Percentiles rank a stretch among this genome's conserved stretches.
phyloP scores from a whole-genome alignment of 1,140 invertebrate species.

The Drosophila gunungcola region DNA sequence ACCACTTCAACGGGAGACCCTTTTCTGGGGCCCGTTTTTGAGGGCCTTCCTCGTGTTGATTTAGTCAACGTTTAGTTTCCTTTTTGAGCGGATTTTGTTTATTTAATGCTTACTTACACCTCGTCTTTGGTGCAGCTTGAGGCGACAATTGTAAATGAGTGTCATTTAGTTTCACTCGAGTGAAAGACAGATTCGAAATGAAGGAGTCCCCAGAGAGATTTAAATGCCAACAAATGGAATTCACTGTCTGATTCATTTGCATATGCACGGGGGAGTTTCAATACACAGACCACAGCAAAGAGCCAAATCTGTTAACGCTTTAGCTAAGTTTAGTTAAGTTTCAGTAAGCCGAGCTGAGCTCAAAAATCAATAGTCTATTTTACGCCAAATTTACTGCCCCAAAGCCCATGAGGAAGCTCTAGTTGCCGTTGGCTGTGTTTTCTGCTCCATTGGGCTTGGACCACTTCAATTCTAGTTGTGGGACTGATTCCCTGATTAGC shows the following conservation, averaged over 20 bases:
- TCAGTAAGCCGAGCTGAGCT: slow-evolving; percentile 15
- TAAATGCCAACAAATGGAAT: slow-evolving; percentile 31
- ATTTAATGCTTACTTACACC: slow-evolving; percentile 45
- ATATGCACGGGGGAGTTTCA: slow-evolving; percentile 22
- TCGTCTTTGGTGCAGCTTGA: slow-evolving; percentile 14
- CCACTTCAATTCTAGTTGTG: slow-evolving; percentile 39
- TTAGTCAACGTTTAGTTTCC: slow-evolving; percentile 66
- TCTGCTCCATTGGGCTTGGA: slow-evolving; percentile 51
- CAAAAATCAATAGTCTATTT: slow-evolving; percentile 54
- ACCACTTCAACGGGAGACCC: slow-evolving; percentile 53
- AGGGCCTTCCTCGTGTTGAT: slow-evolving; percentile 68
- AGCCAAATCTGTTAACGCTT: slow-evolving; percentile 29
- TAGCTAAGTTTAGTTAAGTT: slow-evolving; percentile 44
- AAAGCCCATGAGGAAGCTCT: slow-evolving; percentile 17
- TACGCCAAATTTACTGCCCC: slow-evolving; percentile 50
- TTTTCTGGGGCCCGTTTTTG: slow-evolving; percentile 41
- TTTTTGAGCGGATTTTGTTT: slow-evolving; percentile 58
- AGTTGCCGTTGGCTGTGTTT: slow-evolving; percentile 20
- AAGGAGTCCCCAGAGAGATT: slow-evolving; percentile 9
- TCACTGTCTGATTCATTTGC: slow-evolving; percentile 11
- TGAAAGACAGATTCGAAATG: slow-evolving; percentile 24
- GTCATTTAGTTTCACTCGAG: slow-evolving; percentile 62
- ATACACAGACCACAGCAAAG: slow-evolving; percentile 24
- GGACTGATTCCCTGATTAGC: slow-evolving; percentile 30
- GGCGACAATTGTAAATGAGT: slow-evolving; percentile 75